Evolutionary conservation across 2,888 invertebrate species (phyloP).

Genomic region (Chymomyza fuscimana): DNA sequence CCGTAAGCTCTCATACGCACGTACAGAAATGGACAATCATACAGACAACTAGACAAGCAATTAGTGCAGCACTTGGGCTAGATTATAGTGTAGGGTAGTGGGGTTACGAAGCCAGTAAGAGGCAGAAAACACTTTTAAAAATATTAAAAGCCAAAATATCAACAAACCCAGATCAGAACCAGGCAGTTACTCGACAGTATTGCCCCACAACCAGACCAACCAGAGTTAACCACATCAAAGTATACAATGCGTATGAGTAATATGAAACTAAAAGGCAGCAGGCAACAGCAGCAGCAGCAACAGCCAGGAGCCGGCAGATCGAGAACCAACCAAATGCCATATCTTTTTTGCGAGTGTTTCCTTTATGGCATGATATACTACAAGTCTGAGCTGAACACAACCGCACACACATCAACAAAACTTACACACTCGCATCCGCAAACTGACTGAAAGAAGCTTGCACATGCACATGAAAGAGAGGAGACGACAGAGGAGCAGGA

Average conservation of each 20-base stretch:
- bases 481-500: background rate
- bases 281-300: background rate
- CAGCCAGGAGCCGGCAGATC: background rate
- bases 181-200: background rate
- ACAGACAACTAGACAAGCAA: conserved; percentile 30
- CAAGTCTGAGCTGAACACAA: conserved; percentile 3
- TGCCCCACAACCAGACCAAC: conserved; percentile 25
- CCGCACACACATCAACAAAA: background rate
- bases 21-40: background rate
- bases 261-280: conserved; percentile 10
- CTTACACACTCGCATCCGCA: conserved; percentile 19
- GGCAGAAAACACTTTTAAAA: conserved; percentile 45
- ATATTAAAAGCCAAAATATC: conserved; percentile 44
- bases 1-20: conserved; percentile 23
- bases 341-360: conserved; percentile 31
- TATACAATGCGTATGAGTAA: conserved; percentile 59
- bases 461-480: conserved; percentile 18
- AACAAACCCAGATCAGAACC: conserved; percentile 14
- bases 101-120: background rate
- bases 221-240: conserved; percentile 61
- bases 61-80: conserved; percentile 31
- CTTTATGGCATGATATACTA: conserved; percentile 26
- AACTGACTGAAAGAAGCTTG: conserved; percentile 14
- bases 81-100: background rate
- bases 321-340: conserved; percentile 41